Evolutionary conservation across 2,888 invertebrate species (phyloP).

Genomic region (Synanthedon andrenaeformis): DNA sequence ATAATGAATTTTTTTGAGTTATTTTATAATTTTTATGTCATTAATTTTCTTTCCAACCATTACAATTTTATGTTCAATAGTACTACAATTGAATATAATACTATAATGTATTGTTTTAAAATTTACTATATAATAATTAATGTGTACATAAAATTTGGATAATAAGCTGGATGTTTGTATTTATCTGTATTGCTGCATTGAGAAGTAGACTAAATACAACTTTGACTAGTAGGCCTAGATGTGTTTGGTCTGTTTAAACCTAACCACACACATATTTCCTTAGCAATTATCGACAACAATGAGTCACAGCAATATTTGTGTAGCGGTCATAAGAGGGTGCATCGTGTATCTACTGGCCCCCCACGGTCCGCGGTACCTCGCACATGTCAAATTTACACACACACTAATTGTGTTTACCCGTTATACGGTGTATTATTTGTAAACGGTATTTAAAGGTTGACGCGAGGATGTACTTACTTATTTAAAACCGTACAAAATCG

Average conservation of each 20-base stretch:
- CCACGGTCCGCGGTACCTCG: conserved; percentile 8
- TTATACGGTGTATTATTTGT: conserved; percentile 45
- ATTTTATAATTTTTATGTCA: too few species aligned
- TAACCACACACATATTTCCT: background rate
- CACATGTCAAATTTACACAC: conserved; percentile 48
- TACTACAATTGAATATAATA: too few species aligned
- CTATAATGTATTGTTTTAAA: too few species aligned
- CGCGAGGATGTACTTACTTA: background rate
- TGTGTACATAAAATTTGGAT: too few species aligned
- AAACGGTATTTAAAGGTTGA: conserved; percentile 19
- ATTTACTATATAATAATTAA: too few species aligned
- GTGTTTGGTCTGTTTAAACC: background rate
- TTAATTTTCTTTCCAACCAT: too few species aligned
- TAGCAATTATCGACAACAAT: background rate
- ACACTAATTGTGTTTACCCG: conserved; percentile 58
- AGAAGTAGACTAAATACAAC: too few species aligned
- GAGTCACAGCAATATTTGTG: conserved; percentile 15
- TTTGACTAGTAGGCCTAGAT: too few species aligned
- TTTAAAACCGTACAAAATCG: background rate
- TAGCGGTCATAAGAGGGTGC: conserved; percentile 41
- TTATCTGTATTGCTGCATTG: too few species aligned
- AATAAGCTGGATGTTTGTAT: too few species aligned
- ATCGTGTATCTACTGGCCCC: conserved; percentile 30
- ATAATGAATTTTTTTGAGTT: too few species aligned
- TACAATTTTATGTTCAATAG: too few species aligned